Evolutionary conservation across 2,113 vertebrate species (phyloP).

Genomic region (Equus quagga): DNA sequence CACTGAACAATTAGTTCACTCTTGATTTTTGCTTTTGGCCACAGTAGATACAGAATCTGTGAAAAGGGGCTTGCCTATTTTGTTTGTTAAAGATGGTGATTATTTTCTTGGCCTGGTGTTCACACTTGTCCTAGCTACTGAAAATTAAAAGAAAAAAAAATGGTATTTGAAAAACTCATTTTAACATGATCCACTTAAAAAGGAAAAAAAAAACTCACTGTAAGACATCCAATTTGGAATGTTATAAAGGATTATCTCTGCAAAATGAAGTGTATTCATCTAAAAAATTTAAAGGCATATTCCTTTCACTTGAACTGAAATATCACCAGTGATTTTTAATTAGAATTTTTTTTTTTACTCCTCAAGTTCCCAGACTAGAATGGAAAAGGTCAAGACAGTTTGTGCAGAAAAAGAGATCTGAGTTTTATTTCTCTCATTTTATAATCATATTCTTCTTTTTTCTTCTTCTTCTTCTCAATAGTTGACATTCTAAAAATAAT

Average conservation of each 20-base stretch:
- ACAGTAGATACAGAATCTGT: neutral
- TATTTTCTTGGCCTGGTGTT: neutral
- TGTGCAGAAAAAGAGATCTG: neutral
- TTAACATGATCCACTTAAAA: conserved; percentile 34
- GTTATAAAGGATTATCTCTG: conserved; percentile 56
- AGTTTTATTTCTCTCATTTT: conserved; percentile 64
- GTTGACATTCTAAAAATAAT: conserved; percentile 65
- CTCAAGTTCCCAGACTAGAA: neutral
- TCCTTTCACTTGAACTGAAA: conserved; percentile 42
- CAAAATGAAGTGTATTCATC: conserved; percentile 42
- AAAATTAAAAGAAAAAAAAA: conserved; percentile 38
- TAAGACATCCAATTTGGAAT: conserved; percentile 55
- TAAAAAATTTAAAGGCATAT: conserved; percentile 42
- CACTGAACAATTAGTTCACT: neutral
- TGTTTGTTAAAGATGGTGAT: neutral
- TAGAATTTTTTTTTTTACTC: conserved; percentile 26
- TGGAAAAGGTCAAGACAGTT: conserved; percentile 53
- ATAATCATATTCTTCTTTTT: neutral
- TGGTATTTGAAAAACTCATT: conserved; percentile 36
- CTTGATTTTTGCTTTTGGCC: conserved; percentile 46
- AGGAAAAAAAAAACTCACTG: neutral
- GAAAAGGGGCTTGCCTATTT: neutral
- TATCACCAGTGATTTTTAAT: conserved; percentile 61
- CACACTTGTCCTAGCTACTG: conserved; percentile 6
- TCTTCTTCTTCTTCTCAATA: neutral